These are phyloP conservation scores for Indri indri DNA, from an alignment of 2,113 vertebrate species.

Conservation along the genomic window DNA sequence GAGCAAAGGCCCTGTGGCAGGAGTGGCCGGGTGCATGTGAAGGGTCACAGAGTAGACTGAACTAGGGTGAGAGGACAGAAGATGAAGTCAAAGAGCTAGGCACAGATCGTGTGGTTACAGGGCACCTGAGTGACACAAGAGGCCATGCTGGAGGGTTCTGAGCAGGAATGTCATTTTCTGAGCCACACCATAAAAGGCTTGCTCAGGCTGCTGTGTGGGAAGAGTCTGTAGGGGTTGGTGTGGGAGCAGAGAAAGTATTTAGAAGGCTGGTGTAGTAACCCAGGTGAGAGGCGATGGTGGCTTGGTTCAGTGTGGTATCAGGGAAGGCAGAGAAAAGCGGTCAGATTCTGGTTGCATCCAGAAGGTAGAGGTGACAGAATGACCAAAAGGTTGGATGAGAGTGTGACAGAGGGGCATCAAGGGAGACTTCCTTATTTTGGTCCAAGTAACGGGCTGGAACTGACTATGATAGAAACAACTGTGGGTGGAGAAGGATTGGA, in stretches of 20 bases:
- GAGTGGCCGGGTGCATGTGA: no score
- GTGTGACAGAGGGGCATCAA: not conserved
- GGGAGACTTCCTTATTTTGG: no score
- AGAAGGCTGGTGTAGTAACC: not conserved
- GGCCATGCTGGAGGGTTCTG: no score
- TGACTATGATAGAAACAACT: not conserved
- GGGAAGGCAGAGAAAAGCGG: not conserved
- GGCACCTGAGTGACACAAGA: rapidly evolving
- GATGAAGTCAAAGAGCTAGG: not conserved
- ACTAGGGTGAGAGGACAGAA: not conserved
- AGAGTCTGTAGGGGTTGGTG: no score
- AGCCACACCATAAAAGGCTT: rapidly evolving
- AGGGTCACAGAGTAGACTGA: not conserved
- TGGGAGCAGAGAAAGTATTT: not conserved
- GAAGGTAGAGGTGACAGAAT: not conserved
- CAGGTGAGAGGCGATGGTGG: not conserved
- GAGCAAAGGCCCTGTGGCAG: not conserved
- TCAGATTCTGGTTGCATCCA: not conserved
- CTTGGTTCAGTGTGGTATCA: not conserved
- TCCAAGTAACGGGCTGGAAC: not conserved
- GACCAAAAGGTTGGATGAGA: no score
- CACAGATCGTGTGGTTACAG: not conserved
- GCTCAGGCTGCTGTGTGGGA: not conserved
- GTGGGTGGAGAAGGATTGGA: not conserved
- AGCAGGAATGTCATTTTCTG: not conserved